Base-by-base conservation (phyloP, 2,113 vertebrate genomes). In the Procavia capensis region DNA sequence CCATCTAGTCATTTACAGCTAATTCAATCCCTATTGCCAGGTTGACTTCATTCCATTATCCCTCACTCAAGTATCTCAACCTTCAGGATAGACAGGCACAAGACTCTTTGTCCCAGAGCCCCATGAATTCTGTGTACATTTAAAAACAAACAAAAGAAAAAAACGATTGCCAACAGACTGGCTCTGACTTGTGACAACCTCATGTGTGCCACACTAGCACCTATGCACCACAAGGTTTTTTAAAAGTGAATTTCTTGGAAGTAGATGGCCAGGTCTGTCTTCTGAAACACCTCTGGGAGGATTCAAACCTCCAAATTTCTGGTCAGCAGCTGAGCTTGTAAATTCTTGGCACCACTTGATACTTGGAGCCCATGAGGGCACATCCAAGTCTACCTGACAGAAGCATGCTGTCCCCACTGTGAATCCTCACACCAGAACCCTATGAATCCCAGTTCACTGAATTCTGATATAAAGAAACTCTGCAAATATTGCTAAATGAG, bases 381-480 rank as follows among this genome's bases (percentile, higher is more conserved):
- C 24, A 47, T 9, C 31, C n/a, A 50, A 80, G n/a, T 54, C 14
- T 25, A 79, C 9, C n/a, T 29, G 17, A 14, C 91, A 25, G 10
- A 92, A 85, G 41, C 63, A 31, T 43, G 4, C 5, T 36, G 14
- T 47, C 1, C 5, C 2, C 25, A 50, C 1, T 45, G 25, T n/a
- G 90, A 59, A 41, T 70, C 6, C 31, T 34, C 16, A 84, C 14
- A 45, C 2, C 8, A 47, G 14, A 45, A 5, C 0, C 19, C 47
- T 70, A 29, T 82, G 31, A 64, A 54, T 1, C 3, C n/a, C 5
- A 70, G 34, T 11, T 90, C 24, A 66, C 0, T 78, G 25, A 72
- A n/a, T 39, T 82, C 20, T 61, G n/a, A 86, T 74, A 29, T 68
- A 85, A 91, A 64, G n/a, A 83, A 80, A 79, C 16, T 57, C 17